phyloP scores from a whole-genome alignment of 1,140 invertebrate species.

The Aporrectodea caliginosa region DNA sequence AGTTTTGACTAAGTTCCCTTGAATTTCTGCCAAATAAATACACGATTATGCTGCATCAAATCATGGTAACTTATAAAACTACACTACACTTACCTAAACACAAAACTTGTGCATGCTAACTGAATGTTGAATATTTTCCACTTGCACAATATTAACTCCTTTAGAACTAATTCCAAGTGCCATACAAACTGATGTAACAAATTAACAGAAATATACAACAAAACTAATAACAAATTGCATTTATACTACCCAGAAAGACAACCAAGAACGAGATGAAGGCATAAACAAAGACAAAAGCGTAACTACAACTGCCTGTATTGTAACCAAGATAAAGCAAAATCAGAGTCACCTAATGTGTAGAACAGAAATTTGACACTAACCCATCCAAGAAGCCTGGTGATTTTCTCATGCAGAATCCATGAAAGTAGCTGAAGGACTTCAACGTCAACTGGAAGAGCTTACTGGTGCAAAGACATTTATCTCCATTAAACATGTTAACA shows the following conservation, averaged over 20 bases:
- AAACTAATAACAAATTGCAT: not conserved
- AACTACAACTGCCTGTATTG: not conserved
- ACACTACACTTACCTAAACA: too few relatives aligned
- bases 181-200: too few relatives aligned
- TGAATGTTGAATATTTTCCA: too few relatives aligned
- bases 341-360: not conserved
- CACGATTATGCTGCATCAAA: too few relatives aligned
- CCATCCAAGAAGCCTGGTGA: not conserved
- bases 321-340: too few relatives aligned
- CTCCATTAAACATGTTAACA: not conserved
- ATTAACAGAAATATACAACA: not conserved
- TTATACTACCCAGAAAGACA: not conserved
- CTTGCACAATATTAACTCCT: too few relatives aligned
- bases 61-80: too few relatives aligned
- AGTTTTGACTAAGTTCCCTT: too few relatives aligned
- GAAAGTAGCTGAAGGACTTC: conserved; percentile 10
- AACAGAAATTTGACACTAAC: not conserved
- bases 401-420: conserved; percentile 13
- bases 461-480: not conserved
- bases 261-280: not conserved
- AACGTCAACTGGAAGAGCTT: conserved; percentile 1
- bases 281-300: not conserved
- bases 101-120: too few relatives aligned
- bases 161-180: too few relatives aligned
- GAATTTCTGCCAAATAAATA: too few relatives aligned